These are phyloP conservation scores for Sceloporus undulatus DNA, from an alignment of 2,113 vertebrate genomes.

Conservation along the genomic window DNA sequence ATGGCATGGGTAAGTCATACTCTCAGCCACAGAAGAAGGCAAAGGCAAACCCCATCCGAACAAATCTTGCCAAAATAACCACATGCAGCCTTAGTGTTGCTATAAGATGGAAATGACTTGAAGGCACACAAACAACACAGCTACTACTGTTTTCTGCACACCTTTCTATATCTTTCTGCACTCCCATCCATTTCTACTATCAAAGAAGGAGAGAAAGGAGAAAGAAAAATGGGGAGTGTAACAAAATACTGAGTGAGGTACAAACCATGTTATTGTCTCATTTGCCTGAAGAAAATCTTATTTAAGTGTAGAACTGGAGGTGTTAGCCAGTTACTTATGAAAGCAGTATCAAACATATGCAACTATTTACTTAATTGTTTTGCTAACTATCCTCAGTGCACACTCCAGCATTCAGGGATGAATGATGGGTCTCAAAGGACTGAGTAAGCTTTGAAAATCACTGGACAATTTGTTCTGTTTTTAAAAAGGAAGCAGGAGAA, in stretches of 20 bases:
- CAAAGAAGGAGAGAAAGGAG: neutral
- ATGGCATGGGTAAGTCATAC: too few relatives aligned
- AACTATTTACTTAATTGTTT: constrained; percentile 9
- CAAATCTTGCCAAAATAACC: too few relatives aligned
- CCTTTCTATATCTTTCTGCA: neutral
- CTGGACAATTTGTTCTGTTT: neutral
- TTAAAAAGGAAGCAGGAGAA: neutral
- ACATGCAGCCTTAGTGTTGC: too few relatives aligned
- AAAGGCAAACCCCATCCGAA: too few relatives aligned
- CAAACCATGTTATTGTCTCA: neutral
- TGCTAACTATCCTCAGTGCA: constrained; percentile 6
- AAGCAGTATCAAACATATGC: constrained; percentile 9
- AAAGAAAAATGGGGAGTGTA: too few relatives aligned
- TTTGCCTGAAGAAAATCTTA: constrained; percentile 4
- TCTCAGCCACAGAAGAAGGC: too few relatives aligned
- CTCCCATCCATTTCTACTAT: neutral
- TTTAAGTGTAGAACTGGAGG: neutral
- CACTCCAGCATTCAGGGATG: constrained; percentile 1
- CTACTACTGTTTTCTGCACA: too few relatives aligned
- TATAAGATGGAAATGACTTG: too few relatives aligned
- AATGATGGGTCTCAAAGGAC: neutral
- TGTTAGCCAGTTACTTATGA: neutral
- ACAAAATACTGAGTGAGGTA: neutral
- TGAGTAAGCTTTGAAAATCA: constrained; percentile 20
- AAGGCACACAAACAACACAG: too few relatives aligned